Base-by-base conservation (phyloP, 2,888 invertebrate genomes). In the Sericinus montela region DNA sequence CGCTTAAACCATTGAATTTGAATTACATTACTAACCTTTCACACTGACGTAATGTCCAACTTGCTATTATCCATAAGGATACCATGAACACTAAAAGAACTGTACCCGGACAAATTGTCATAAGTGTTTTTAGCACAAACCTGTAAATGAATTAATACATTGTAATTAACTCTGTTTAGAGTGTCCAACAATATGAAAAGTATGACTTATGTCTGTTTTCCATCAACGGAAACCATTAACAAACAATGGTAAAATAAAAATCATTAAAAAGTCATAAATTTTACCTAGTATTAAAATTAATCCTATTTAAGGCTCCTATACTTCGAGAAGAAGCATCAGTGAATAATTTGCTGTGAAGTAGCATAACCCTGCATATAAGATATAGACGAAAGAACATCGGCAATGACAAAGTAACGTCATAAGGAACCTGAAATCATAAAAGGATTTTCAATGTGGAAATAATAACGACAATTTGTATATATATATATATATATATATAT, bases 311-410 rank as follows among this genome's bases (percentile, higher is more conserved):
- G 83, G 95, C 98, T 89, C 96, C 97, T 92, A 96, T 98, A 90
- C 97, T 97, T 81, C 99, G 93, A 59, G 98, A 99, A 65, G 98
- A 98, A 70, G 99, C 99, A 89, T 99, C 99, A 60, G 99, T 99
- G 91, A 99, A 99, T 69, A 99, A 92, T 92, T 99, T 98, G 89
- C 98, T 98, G 91, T 99, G 99, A 69, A 99, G 93, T 78, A 99
- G 92, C 99, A 99, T 99, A 71, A 99, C 99, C 74, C 99, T 94
- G 91, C 98, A 98, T 90, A 99, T 98, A 87, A 99, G 94, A 91
- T 99, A 99, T 74, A 99, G 94, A 78, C 99, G 94, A 88, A 99
- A 94, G 92, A 99, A 99, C 99, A 99, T 99, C 74, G 98, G 98
- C 88, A 99, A 91, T 69, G 99, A 98, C 69, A 99, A 92, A 65